Base-by-base conservation (phyloP, 2,888 invertebrate species). In the Epinotia ramella region DNA sequence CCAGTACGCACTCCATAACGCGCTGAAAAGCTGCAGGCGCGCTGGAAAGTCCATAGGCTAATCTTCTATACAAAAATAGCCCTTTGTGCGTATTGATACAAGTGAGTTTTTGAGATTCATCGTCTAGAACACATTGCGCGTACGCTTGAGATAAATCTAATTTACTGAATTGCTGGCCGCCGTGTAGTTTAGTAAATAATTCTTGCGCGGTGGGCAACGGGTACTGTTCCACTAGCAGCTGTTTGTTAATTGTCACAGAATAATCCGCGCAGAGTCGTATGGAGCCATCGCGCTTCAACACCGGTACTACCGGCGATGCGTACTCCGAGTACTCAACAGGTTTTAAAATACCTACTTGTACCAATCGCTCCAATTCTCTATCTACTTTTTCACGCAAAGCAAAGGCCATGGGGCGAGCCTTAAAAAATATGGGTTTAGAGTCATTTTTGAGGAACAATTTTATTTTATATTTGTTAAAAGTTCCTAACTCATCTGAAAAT, bases 281-380 rank as follows among this genome's bases (percentile, higher is more conserved):
- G 5, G 24, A 20, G n/a, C 76, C 76, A n/a, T 74, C 44, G 44
- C 44, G 44, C 44, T 44, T 44, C 44, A 44, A 44, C 44, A 44
- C 44, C 44, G 44, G 44, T 11, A 44, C 44, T 44, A 44, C 44
- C 11, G 44, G 44, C 12, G 44, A 44, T 9, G 44, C 44, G 12
- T 44, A 44, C 44, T 44, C 44, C 11, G 44, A 44, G 44, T 44
- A 44, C 44, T 44, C 44, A 12, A 44, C 44, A 44, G 44, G 44
- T 44, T 44, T 9, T 12, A 44, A 44, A 49, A 81, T 76, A 9
- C 79, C 81, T 64, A 78, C 56, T 0, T 16, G 3, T 0, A 81
- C 64, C 33, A 82, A 71, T 2, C 77, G 75, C 11, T 81, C 79
- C 6, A 82, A 53, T 63, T 81, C 82, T 12, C 71, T 69, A 46